Conservation (phyloP, 64 coral and sea anemone species). For the Actinia tenebrosa region DNA sequence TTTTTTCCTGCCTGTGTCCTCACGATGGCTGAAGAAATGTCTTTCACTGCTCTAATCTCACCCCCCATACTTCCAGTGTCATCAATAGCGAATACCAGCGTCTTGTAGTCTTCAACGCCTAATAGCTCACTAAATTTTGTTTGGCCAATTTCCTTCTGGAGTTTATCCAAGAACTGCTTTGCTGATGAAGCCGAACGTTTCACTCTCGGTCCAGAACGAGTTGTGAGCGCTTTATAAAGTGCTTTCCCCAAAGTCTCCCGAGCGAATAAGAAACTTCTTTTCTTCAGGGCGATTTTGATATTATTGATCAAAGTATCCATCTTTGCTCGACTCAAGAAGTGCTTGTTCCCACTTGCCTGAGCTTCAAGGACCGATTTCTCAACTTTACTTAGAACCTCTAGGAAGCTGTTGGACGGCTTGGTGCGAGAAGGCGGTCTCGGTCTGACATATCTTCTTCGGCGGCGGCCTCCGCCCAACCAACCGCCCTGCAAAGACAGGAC, state of each 20-base stretch:
- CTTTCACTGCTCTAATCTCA: slow-evolving; percentile 51
- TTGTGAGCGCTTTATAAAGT: slow-evolving; percentile 19
- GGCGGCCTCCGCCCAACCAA: too few species aligned
- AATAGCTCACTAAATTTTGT: slow-evolving; percentile 42
- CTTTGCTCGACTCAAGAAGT: neutral
- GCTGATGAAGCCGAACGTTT: slow-evolving; percentile 23
- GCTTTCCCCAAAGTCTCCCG: slow-evolving; percentile 39
- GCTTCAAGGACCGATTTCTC: slow-evolving; percentile 54
- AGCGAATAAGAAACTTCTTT: slow-evolving; percentile 53
- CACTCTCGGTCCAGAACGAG: neutral
- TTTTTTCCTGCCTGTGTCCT: slow-evolving; percentile 2
- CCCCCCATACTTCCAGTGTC: slow-evolving; percentile 50
- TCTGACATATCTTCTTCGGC: too few species aligned
- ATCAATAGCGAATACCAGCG: slow-evolving; percentile 76
- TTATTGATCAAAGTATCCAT: slow-evolving; percentile 25
- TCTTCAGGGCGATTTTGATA: slow-evolving; percentile 42
- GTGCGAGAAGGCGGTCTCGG: too few species aligned
- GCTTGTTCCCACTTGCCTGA: slow-evolving; percentile 19
- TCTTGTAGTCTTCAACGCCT: slow-evolving; percentile 40
- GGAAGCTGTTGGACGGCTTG: slow-evolving; percentile 68
- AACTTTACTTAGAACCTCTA: slow-evolving; percentile 54
- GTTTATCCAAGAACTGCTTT: slow-evolving; percentile 24
- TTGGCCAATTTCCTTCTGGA: slow-evolving; percentile 45
- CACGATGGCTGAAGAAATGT: slow-evolving; percentile 36
- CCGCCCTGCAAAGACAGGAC: too few species aligned